phyloP scores from a whole-genome alignment of 2,888 invertebrate genomes.

The Furcula furcula region DNA sequence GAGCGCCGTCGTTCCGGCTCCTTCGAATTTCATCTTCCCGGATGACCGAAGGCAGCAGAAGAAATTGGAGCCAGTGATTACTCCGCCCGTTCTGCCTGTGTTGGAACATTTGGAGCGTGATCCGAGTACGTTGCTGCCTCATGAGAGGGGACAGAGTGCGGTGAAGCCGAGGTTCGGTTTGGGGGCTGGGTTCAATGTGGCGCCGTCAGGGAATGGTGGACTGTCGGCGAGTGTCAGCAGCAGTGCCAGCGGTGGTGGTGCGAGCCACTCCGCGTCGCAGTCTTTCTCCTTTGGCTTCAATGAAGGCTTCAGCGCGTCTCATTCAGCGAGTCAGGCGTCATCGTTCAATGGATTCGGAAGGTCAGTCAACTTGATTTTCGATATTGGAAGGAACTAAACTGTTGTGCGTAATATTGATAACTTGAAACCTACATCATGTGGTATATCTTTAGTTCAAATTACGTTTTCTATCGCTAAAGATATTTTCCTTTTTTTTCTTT shows the following conservation, averaged over 20 bases:
- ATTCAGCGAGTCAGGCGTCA: conserved; percentile 73
- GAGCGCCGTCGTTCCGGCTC: conserved; percentile 44
- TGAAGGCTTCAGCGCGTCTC: conserved; percentile 74
- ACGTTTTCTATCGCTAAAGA: too few species aligned
- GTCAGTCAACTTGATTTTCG: conserved; percentile 62
- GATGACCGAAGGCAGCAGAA: conserved; percentile 59
- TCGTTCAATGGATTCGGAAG: conserved; percentile 74
- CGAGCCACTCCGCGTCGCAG: conserved; percentile 73
- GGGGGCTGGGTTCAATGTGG: conserved; percentile 66
- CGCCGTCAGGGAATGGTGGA: conserved; percentile 65
- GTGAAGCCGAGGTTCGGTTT: conserved; percentile 63
- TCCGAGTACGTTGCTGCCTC: conserved; percentile 69
- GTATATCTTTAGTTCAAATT: too few species aligned
- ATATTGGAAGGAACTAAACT: too few species aligned
- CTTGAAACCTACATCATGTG: too few species aligned
- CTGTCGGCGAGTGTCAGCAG: conserved; percentile 69
- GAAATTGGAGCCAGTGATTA: conserved; percentile 69
- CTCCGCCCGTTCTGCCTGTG: conserved; percentile 74
- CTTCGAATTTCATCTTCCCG: conserved; percentile 65
- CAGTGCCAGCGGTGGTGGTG: conserved; percentile 62
- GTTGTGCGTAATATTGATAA: too few species aligned
- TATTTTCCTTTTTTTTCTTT: too few species aligned
- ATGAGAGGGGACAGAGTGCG: conserved; percentile 39
- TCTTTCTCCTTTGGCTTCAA: conserved; percentile 75
- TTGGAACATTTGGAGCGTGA: conserved; percentile 76